Evolutionary conservation across 2,113 vertebrate genomes (phyloP).

Genomic region (Conger conger): DNA sequence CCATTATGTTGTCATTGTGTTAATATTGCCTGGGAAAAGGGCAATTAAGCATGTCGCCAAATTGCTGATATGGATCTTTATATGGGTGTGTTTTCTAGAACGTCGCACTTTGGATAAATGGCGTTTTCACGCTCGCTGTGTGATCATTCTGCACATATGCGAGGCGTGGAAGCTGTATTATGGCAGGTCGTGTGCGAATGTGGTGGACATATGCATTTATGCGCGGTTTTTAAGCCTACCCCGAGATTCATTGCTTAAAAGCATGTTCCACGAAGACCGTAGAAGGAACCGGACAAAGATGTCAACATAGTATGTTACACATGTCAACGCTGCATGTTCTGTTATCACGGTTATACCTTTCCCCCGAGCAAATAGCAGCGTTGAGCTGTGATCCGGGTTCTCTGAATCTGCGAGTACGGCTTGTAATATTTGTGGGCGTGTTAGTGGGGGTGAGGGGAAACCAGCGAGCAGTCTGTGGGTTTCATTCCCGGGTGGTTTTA

Average conservation of each 20-base stretch:
- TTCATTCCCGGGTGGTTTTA: not conserved
- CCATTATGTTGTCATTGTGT: not conserved
- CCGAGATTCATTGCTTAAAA: not conserved
- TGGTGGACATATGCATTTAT: not conserved
- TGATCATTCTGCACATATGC: not conserved
- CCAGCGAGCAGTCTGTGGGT: not conserved
- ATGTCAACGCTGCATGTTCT: not conserved
- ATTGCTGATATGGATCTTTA: conserved; percentile 9
- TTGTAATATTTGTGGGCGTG: not conserved
- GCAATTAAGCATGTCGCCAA: not conserved
- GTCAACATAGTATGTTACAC: too few relatives aligned
- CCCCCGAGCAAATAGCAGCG: not conserved
- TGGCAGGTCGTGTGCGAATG: not conserved
- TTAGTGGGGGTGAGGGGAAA: not conserved
- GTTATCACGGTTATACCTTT: not conserved
- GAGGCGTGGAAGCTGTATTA: not conserved
- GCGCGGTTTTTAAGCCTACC: not conserved
- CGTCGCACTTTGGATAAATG: not conserved
- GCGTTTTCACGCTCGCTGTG: not conserved
- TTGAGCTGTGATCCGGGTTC: not conserved
- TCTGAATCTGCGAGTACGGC: not conserved
- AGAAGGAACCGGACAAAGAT: not conserved
- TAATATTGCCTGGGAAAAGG: not conserved
- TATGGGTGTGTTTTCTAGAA: conserved; percentile 19
- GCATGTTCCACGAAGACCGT: not conserved